Percentiles rank a stretch among this genome's conserved stretches.
phyloP scores from a whole-genome alignment of 2,113 vertebrate genomes.

The Cavia aperea region DNA sequence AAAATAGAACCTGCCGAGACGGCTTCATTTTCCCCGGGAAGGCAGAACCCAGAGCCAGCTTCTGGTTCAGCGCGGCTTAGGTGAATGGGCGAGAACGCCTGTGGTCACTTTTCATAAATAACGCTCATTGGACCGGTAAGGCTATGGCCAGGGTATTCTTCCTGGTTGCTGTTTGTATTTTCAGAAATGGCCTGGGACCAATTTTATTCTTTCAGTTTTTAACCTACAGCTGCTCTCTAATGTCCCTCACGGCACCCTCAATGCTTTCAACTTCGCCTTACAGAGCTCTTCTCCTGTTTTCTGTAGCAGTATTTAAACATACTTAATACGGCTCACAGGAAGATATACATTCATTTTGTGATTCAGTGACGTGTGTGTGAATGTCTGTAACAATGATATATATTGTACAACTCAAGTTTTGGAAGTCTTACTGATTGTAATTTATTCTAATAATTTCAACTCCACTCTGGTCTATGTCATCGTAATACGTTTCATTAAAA shows the following conservation, averaged over 20 bases:
- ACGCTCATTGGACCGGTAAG: not conserved
- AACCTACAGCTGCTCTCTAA: not conserved
- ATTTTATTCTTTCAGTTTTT: constrained; percentile 15
- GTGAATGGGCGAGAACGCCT: constrained; percentile 31
- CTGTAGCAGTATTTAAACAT: not conserved
- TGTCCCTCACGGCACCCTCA: not conserved
- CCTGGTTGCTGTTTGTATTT: constrained; percentile 10
- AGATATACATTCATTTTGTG: not conserved
- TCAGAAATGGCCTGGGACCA: constrained; percentile 3
- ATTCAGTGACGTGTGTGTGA: not conserved
- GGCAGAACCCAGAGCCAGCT: constrained; percentile 45
- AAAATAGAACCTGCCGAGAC: not conserved
- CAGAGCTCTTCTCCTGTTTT: not conserved
- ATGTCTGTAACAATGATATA: not conserved
- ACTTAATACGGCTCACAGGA: not conserved
- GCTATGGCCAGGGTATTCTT: not conserved
- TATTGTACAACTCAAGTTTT: constrained; percentile 2
- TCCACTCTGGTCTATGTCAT: not conserved
- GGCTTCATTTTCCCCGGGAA: constrained; percentile 29
- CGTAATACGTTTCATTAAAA: not conserved
- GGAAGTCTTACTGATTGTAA: not conserved
- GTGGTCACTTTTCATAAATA: constrained; percentile 40
- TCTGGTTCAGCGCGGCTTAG: constrained; percentile 26
- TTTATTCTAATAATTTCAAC: not conserved
- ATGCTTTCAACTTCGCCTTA: not conserved